Conservation (phyloP, 2,797 vertebrate species). For the Spinus pinus region DNA sequence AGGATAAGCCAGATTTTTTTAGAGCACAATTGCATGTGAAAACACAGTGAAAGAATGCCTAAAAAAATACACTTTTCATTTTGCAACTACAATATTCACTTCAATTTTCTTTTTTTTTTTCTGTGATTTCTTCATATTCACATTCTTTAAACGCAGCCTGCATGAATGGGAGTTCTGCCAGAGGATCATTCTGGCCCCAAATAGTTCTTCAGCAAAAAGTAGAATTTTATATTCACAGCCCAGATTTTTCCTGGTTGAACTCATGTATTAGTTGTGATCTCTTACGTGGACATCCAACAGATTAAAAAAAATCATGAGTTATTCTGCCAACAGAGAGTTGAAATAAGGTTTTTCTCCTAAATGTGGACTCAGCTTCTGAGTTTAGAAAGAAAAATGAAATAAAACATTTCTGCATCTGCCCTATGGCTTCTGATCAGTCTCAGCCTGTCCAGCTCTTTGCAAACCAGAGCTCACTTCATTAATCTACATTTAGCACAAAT, state of each 20-base stretch:
- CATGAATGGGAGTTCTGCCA: not conserved
- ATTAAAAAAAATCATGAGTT: accelerated
- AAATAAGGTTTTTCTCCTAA: not conserved
- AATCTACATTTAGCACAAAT: not conserved
- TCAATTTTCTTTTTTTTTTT: not conserved
- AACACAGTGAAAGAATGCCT: not conserved
- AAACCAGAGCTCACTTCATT: not conserved
- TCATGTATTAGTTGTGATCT: not conserved
- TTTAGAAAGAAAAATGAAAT: not conserved
- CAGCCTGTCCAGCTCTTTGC: not conserved
- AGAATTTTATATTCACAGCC: not conserved
- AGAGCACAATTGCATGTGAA: not conserved
- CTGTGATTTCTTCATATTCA: not conserved
- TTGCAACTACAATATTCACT: not conserved
- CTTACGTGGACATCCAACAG: not conserved
- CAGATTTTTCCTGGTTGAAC: not conserved
- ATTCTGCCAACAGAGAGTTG: not conserved
- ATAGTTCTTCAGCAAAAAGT: not conserved
- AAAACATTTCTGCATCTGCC: not conserved
- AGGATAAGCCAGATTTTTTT: not conserved
- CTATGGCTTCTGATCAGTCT: not conserved
- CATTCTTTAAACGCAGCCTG: not conserved
- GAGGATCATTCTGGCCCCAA: not conserved
- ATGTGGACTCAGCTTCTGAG: not conserved
- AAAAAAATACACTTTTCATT: not conserved